Evolutionary conservation across 92 coral and sea anemone species (phyloP).

Genomic region (Umimayanthus kanabou): DNA sequence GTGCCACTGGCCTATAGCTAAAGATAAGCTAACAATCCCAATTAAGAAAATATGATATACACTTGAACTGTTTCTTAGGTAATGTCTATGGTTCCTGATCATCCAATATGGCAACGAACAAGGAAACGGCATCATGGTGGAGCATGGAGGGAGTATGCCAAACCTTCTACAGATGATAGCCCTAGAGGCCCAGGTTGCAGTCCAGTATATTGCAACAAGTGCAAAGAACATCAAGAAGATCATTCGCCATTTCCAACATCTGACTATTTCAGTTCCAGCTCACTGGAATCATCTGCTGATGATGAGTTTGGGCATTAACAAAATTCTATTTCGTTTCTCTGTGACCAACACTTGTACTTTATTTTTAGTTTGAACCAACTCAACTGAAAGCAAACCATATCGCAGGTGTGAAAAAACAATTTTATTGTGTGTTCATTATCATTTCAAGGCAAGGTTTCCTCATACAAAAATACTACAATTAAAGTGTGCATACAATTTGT

Average conservation of each 20-base stretch:
- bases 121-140: slow-evolving; percentile 95
- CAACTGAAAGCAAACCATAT: too few relatives aligned
- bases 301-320: slow-evolving; percentile 45
- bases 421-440: background rate
- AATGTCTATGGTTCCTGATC: slow-evolving; percentile 94
- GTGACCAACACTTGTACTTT: background rate
- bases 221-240: slow-evolving; percentile 51
- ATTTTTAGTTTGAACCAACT: background rate
- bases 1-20: too few relatives aligned
- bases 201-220: slow-evolving; percentile 83
- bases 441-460: too few relatives aligned
- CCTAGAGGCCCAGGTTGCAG: slow-evolving; percentile 97
- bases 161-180: slow-evolving; percentile 65
- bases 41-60: too few relatives aligned
- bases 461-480: too few relatives aligned
- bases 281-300: slow-evolving; percentile 66
- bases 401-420: too few relatives aligned
- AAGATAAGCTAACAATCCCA: too few relatives aligned
- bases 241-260: slow-evolving; percentile 76
- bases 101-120: slow-evolving; percentile 91
- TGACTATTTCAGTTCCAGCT: slow-evolving; percentile 79
- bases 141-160: slow-evolving; percentile 85
- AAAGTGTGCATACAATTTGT: too few relatives aligned
- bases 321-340: slow-evolving; percentile 39
- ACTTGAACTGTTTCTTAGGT: slow-evolving; percentile 55